These are phyloP conservation scores for Casuarius casuarius DNA, from an alignment of 2,113 vertebrate species.

Conservation along the genomic window DNA sequence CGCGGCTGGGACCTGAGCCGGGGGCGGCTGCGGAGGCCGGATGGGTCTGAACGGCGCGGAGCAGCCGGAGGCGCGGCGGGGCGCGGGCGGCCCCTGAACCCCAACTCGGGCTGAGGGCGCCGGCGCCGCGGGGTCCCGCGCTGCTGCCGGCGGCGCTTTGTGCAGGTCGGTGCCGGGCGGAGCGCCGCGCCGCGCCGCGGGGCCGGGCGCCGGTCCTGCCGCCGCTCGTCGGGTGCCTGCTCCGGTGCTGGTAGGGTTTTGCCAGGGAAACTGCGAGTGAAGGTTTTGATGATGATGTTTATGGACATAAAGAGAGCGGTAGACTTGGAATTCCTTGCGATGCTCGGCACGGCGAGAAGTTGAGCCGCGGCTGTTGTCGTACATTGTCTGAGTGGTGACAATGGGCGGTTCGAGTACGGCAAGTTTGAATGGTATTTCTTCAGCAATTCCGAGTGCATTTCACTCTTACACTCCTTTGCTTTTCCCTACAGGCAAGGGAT, in stretches of 20 bases:
- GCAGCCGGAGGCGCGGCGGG: constrained; percentile 1
- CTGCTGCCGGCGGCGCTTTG: constrained; percentile 74
- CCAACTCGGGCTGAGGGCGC: constrained; percentile 73
- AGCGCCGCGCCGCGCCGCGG: constrained; percentile 25
- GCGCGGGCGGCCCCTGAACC: constrained; percentile 67
- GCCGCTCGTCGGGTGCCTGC: constrained; percentile 51
- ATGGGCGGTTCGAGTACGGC: constrained; percentile 55
- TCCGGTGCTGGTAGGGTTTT: constrained; percentile 35
- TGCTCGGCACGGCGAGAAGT: constrained; percentile 30
- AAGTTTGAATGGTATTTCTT: constrained; percentile 77
- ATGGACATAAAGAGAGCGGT: constrained; percentile 56
- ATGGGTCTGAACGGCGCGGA: background rate
- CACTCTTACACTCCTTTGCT: background rate
- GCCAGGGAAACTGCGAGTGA: constrained; percentile 49
- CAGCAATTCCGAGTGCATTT: constrained; percentile 63
- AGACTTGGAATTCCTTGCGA: constrained; percentile 65
- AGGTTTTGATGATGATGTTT: constrained; percentile 24
- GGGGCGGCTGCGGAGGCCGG: constrained; percentile 15
- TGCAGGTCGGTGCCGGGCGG: constrained; percentile 42
- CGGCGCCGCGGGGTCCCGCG: constrained; percentile 19
- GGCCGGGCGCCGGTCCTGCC: constrained; percentile 22
- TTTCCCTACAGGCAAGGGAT: background rate
- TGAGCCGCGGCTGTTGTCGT: constrained; percentile 10
- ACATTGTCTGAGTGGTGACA: constrained; percentile 51
- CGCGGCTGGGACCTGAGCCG: constrained; percentile 14